These are phyloP conservation scores for Ploceus nigricollis DNA, from an alignment of 2,113 vertebrate species.

Conservation along the genomic window DNA sequence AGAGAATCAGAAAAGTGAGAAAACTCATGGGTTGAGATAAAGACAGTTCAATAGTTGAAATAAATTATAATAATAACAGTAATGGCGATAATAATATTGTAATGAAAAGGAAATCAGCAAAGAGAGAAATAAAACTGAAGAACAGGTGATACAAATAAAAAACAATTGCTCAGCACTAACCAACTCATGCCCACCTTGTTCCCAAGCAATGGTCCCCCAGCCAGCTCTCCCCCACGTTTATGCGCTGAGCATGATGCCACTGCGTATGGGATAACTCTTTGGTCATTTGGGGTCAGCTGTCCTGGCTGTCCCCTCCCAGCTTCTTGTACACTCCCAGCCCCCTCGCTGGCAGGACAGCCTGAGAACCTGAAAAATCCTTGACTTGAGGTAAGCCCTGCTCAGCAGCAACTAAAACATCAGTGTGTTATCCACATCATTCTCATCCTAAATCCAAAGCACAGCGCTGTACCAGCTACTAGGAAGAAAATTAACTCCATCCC, in stretches of 20 bases:
- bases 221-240: not conserved
- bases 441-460: not conserved
- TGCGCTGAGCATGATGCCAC: not conserved
- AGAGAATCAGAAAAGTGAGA: not conserved
- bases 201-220: not conserved
- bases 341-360: fast-evolving
- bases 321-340: not conserved
- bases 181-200: not conserved
- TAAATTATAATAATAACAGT: not conserved
- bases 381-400: not conserved
- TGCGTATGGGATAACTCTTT: not conserved
- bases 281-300: not conserved
- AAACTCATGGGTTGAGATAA: not conserved
- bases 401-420: not conserved
- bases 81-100: not conserved
- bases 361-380: not conserved
- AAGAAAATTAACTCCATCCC: not conserved
- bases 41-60: not conserved
- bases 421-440: not conserved
- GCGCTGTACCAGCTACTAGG: not conserved
- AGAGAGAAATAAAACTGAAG: not conserved
- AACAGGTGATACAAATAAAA: not conserved
- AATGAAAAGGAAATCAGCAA: not conserved
- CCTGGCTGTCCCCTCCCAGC: not conserved
- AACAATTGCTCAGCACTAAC: not conserved